These are phyloP conservation scores for Burhinus bistriatus DNA, from an alignment of 2,113 vertebrate genomes.

Conservation along the genomic window DNA sequence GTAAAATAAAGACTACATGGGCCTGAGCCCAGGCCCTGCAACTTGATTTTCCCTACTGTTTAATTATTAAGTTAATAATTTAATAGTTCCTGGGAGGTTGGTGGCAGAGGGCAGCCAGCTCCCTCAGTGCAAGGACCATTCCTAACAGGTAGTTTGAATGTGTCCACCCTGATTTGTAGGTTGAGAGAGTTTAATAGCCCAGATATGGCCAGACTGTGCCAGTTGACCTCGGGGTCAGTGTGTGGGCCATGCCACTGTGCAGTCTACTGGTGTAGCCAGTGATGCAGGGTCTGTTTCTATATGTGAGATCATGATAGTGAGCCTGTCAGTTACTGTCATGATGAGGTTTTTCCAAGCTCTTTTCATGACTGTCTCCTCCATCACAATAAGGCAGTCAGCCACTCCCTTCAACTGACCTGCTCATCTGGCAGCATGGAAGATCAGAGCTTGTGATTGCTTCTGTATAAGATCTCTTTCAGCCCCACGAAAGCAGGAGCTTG, in stretches of 20 bases:
- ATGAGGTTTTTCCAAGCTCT: not conserved
- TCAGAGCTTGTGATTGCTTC: not conserved
- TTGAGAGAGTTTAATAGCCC: not conserved
- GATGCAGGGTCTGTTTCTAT: not conserved
- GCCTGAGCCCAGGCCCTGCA: not conserved
- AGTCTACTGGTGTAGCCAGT: not conserved
- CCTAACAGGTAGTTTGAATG: not conserved
- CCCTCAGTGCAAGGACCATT: not conserved
- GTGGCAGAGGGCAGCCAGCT: not conserved
- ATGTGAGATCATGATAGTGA: rapidly evolving
- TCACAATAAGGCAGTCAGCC: not conserved
- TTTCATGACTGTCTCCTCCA: not conserved
- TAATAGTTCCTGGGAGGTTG: not conserved
- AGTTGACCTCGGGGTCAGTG: not conserved
- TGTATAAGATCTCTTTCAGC: not conserved
- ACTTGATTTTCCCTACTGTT: not conserved
- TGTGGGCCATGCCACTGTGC: not conserved
- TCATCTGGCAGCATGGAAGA: not conserved
- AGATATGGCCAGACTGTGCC: not conserved
- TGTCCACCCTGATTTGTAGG: not conserved
- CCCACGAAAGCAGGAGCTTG: not conserved
- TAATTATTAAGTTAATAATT: not conserved
- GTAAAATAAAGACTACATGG: not conserved
- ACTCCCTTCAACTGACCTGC: not conserved
- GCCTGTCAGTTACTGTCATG: not conserved